Conservation (phyloP, 1,140 invertebrate species). For the Araneus ventricosus region DNA sequence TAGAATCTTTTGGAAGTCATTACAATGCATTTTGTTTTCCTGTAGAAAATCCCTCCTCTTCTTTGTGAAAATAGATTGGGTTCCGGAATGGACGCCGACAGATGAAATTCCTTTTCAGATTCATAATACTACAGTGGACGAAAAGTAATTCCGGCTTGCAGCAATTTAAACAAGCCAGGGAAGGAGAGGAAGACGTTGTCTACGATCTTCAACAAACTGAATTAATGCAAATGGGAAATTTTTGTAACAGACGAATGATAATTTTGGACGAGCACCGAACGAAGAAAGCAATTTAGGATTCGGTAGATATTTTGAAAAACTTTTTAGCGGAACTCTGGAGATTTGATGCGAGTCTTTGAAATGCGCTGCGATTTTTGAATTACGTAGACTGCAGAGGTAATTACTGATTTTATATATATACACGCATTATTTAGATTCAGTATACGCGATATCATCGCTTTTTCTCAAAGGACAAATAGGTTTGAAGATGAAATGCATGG, state of each 20-base stretch:
- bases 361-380: background rate
- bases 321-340: no score
- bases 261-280: background rate
- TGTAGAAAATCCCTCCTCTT: background rate
- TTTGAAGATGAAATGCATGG: no score
- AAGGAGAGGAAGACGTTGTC: background rate
- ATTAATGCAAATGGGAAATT: background rate
- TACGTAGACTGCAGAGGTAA: background rate
- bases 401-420: background rate
- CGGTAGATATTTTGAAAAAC: background rate
- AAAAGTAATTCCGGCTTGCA: background rate
- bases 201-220: background rate
- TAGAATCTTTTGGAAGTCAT: background rate
- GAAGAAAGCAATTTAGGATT: background rate
- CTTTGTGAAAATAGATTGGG: background rate
- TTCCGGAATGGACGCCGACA: background rate
- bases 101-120: background rate
- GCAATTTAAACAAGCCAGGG: background rate
- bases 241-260: background rate
- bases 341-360: background rate
- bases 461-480: no score
- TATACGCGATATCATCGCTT: no score
- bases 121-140: background rate
- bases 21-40: background rate
- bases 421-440: no score